These are phyloP conservation scores for Meliscaeva auricollis DNA, from an alignment of 2,888 invertebrate genomes.

Conservation along the genomic window DNA sequence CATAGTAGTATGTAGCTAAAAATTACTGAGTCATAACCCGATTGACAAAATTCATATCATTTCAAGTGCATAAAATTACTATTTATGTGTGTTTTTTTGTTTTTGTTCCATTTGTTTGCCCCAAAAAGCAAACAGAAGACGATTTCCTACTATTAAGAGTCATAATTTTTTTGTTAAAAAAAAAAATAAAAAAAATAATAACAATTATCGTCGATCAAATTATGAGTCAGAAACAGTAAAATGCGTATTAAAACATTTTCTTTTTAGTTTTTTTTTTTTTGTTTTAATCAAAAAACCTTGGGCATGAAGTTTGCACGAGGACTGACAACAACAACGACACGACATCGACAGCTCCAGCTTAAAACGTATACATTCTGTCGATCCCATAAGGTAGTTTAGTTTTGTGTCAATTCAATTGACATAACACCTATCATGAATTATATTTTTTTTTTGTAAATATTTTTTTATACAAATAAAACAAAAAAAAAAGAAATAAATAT, in stretches of 20 bases:
- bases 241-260: slow-evolving; percentile 27
- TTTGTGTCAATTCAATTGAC: slow-evolving; percentile 25
- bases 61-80: slow-evolving; percentile 43
- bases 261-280: not conserved
- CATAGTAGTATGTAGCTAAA: too few relatives aligned
- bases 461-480: slow-evolving; percentile 20
- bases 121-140: slow-evolving; percentile 4
- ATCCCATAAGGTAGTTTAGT: not conserved
- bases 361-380: not conserved
- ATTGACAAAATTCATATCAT: slow-evolving; percentile 6
- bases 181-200: slow-evolving; percentile 15
- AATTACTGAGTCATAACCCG: not conserved
- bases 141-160: slow-evolving; percentile 8
- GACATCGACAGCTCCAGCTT: slow-evolving; percentile 18
- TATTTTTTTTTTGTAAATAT: not conserved
- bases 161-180: slow-evolving; percentile 10
- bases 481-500: not conserved
- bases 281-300: slow-evolving; percentile 44
- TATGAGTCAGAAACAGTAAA: slow-evolving; percentile 22
- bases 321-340: slow-evolving; percentile 4
- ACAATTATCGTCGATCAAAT: slow-evolving; percentile 6
- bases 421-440: slow-evolving; percentile 29
- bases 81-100: not conserved
- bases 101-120: slow-evolving; percentile 5
- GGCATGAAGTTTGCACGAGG: slow-evolving; percentile 40